Evolutionary conservation across 1,140 invertebrate genomes (phyloP), one percentile per base, ranked within the genome.

Genomic region (Anthonomus grandis): DNA sequence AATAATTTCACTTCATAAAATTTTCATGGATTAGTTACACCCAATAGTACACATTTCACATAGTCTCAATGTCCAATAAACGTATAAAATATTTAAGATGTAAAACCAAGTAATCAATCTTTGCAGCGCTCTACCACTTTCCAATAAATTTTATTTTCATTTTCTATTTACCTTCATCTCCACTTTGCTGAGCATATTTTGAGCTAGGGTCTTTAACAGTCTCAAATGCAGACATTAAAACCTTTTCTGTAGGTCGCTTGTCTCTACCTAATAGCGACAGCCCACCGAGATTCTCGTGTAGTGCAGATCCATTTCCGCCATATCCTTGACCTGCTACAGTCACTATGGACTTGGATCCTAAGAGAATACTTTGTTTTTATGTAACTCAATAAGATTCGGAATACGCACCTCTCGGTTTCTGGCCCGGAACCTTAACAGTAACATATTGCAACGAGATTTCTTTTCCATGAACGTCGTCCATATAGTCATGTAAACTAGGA

Each of bases 401-500:
- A 15, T n/a, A 34, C 44, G 37, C 49, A 21, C 91, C 91, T 63
- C 91, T 80, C 0, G 91, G 93, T 69, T 91, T 92, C 73, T 93
- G 92, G 1, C 95, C 95, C 21, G 95, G 95, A 17, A 97, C 91
- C 79, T 98, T 97, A 4, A 98, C 95, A 0, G 95, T 98, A 12
- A 97, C 95, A 65, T 94, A 94, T 69, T 95, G 92, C 21, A 98
- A 75, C 15, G 92, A 89, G 65, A 98, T 97, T 74, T 97, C 95
- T 79, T 98, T 98, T 10, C 93, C 94, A 76, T 96, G 93, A 15
- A 90, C 84, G 76, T 98, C 91, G 66, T 97, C 92, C 95, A 97
- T 97, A 70, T 98, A 98, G 76, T 98, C 95, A 78, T 95, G 91
- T 64, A 98, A 79, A 76, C 90, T 97, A 1, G 93, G 89, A 78